A percentile compares a stretch with the other conserved stretches of the same genome.
Conservation (phyloP, 2,797 vertebrate species). For the Hypotaenidia philippensis region DNA sequence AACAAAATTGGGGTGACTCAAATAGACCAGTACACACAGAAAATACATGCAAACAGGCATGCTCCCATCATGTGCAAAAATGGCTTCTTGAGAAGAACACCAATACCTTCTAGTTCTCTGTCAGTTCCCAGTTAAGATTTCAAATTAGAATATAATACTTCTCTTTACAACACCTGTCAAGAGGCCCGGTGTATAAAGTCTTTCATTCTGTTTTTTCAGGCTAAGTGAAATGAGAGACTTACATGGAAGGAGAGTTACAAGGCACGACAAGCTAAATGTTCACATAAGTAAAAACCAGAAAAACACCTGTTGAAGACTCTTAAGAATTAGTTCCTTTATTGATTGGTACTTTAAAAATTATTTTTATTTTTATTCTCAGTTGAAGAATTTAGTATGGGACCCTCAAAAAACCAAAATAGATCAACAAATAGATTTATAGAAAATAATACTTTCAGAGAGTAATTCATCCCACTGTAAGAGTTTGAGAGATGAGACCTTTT, state of each 20-base stretch:
- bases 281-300: neutral
- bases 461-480: neutral
- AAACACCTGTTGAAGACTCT: neutral
- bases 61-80: neutral
- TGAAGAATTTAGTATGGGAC: neutral
- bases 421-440: neutral
- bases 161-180: neutral
- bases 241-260: neutral
- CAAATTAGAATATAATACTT: neutral
- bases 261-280: neutral
- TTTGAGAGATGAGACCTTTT: neutral
- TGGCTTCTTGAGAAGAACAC: neutral
- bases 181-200: neutral
- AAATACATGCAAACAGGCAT: neutral
- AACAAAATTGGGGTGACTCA: neutral
- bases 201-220: neutral
- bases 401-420: neutral
- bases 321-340: neutral
- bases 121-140: neutral
- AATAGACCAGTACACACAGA: neutral
- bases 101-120: neutral
- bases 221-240: neutral
- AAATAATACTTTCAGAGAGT: neutral
- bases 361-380: neutral
- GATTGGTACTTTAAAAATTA: neutral